These are phyloP conservation scores for Oscheius myriophilus DNA, from an alignment of 2,888 invertebrate species.

Conservation along the genomic window DNA sequence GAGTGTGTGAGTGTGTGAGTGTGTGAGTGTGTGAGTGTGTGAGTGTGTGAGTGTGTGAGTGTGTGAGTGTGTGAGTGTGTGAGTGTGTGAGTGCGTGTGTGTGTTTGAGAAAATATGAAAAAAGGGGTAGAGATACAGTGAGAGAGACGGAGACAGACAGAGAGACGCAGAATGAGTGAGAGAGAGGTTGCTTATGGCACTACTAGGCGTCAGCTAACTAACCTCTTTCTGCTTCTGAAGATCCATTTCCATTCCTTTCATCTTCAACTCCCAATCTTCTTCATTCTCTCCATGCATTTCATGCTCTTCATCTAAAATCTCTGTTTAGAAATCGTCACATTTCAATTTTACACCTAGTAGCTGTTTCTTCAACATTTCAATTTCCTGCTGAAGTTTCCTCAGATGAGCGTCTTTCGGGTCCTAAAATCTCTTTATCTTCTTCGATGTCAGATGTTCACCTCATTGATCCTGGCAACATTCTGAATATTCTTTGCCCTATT, in stretches of 20 bases:
- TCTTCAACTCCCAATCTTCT: conserved; percentile 70
- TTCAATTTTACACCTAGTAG: conserved; percentile 76
- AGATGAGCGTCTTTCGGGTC: conserved; percentile 96
- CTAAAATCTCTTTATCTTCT: conserved; percentile 27
- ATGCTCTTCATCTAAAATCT: conserved; percentile 33
- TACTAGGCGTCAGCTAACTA: too few relatives aligned
- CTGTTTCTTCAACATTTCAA: conserved; percentile 87
- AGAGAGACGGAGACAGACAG: too few relatives aligned
- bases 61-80: too few relatives aligned
- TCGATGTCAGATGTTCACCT: conserved; percentile 70
- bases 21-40: too few relatives aligned
- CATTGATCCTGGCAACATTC: conserved; percentile 80
- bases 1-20: too few relatives aligned
- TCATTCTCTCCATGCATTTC: conserved; percentile 51
- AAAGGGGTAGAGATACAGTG: too few relatives aligned
- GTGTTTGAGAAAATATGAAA: too few relatives aligned
- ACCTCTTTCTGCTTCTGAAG: conserved; percentile 67
- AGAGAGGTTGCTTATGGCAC: too few relatives aligned
- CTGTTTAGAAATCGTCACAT: background rate
- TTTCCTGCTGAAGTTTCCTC: conserved; percentile 94
- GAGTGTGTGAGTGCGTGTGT: too few relatives aligned
- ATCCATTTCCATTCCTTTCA: conserved; percentile 73
- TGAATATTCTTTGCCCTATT: conserved; percentile 93
- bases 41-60: too few relatives aligned
- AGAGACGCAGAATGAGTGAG: too few relatives aligned